These are phyloP conservation scores for Dione vanillae DNA, from an alignment of 2,888 invertebrate genomes.

Conservation along the genomic window DNA sequence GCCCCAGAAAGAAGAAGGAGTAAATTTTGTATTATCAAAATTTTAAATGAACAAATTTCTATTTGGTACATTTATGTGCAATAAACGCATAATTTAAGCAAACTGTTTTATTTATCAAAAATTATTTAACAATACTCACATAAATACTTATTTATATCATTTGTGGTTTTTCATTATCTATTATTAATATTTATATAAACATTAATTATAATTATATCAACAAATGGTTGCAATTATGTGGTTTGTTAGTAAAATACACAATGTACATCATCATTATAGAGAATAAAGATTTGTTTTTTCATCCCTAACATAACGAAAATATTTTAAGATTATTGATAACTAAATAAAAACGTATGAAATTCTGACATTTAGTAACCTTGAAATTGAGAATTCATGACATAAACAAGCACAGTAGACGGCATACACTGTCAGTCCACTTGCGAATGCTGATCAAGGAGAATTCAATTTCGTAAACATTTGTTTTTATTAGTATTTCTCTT, in stretches of 20 bases:
- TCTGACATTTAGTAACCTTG: not conserved
- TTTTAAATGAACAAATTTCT: not conserved
- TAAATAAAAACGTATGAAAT: no score
- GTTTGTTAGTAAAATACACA: not conserved
- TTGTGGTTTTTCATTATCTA: not conserved
- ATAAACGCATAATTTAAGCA: constrained; percentile 30
- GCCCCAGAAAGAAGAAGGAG: constrained; percentile 80
- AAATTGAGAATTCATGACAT: not conserved
- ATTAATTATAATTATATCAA: not conserved
- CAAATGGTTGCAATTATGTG: not conserved
- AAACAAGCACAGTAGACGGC: not conserved
- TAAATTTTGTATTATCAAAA: constrained; percentile 48
- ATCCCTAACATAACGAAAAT: no score
- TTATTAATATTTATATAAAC: not conserved
- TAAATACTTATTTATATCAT: not conserved
- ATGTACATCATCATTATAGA: no score
- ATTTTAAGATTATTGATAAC: no score
- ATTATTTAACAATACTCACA: not conserved
- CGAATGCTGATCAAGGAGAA: not conserved
- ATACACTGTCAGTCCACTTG: not conserved
- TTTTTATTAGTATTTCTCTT: not conserved
- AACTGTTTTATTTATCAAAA: constrained; percentile 14
- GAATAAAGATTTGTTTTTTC: no score
- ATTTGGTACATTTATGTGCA: constrained; percentile 7
- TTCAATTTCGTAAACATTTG: not conserved